Evolutionary conservation across 1,140 invertebrate genomes (phyloP).

Genomic region (Eciton burchellii): DNA sequence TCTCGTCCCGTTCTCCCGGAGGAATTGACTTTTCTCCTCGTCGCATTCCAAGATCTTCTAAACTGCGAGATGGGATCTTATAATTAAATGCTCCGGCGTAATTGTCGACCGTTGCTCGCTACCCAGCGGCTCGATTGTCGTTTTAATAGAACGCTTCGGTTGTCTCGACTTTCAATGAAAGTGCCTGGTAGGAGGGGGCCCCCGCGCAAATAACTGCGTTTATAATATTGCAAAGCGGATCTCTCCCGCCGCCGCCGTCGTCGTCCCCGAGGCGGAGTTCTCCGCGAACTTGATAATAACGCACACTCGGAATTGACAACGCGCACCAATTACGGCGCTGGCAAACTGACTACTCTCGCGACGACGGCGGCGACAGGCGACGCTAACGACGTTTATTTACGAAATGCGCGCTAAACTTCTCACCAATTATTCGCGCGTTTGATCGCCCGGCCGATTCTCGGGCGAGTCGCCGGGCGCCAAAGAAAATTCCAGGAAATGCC

Average conservation of each 20-base stretch:
- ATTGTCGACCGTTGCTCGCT: slow-evolving; percentile 55
- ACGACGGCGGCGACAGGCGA: neutral
- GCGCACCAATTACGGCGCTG: slow-evolving; percentile 51
- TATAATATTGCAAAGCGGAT: slow-evolving; percentile 62
- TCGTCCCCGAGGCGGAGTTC: slow-evolving; percentile 34
- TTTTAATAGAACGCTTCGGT: slow-evolving; percentile 58
- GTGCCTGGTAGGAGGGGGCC: slow-evolving; percentile 28
- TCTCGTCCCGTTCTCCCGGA: neutral
- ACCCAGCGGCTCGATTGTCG: slow-evolving; percentile 46
- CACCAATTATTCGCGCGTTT: slow-evolving; percentile 34
- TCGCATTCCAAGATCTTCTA: slow-evolving; percentile 31
- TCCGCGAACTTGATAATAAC: slow-evolving; percentile 57
- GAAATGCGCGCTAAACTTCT: slow-evolving; percentile 40
- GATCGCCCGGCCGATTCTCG: neutral
- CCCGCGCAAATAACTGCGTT: slow-evolving; percentile 53
- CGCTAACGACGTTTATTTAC: slow-evolving; percentile 51
- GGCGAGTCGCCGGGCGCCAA: neutral
- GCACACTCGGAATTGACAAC: slow-evolving; percentile 58
- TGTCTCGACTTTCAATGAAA: slow-evolving; percentile 52
- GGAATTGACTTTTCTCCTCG: slow-evolving; percentile 42
- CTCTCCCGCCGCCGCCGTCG: too few species aligned
- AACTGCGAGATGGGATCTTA: slow-evolving; percentile 47
- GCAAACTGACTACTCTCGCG: slow-evolving; percentile 51
- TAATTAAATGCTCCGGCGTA: slow-evolving; percentile 55
- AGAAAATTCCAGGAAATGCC: neutral